Conservation (phyloP, 2,113 vertebrate genomes). For the Smithornis capensis region DNA sequence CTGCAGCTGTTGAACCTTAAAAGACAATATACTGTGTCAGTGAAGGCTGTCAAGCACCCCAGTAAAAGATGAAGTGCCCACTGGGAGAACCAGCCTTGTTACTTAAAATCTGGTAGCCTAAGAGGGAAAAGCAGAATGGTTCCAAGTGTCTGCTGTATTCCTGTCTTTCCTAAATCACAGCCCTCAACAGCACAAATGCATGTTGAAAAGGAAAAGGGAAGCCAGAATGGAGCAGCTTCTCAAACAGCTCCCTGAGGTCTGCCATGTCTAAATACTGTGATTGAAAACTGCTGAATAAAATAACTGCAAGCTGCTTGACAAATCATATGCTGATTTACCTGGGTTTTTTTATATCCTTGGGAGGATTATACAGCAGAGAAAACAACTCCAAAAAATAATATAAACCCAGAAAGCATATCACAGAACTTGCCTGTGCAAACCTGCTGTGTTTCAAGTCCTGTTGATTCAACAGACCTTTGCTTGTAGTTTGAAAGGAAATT, state of each 20-base stretch:
- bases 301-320: not conserved
- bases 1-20: not conserved
- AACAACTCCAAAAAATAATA: not conserved
- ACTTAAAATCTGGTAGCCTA: not conserved
- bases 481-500: not conserved
- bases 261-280: not conserved
- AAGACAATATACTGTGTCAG: not conserved
- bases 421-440: not conserved
- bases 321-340: not conserved
- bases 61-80: not conserved
- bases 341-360: not conserved
- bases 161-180: not conserved
- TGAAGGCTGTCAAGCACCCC: not conserved
- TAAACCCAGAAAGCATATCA: not conserved
- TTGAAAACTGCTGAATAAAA: not conserved
- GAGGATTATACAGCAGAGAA: not conserved
- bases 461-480: not conserved
- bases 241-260: not conserved
- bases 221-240: not conserved
- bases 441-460: rapidly evolving
- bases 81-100: not conserved
- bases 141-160: not conserved
- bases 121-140: not conserved
- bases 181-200: not conserved
- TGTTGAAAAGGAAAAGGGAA: not conserved